Percentiles rank a stretch among this genome's conserved stretches.
phyloP scores from a whole-genome alignment of 2,888 invertebrate species.

The Meganola albula region DNA sequence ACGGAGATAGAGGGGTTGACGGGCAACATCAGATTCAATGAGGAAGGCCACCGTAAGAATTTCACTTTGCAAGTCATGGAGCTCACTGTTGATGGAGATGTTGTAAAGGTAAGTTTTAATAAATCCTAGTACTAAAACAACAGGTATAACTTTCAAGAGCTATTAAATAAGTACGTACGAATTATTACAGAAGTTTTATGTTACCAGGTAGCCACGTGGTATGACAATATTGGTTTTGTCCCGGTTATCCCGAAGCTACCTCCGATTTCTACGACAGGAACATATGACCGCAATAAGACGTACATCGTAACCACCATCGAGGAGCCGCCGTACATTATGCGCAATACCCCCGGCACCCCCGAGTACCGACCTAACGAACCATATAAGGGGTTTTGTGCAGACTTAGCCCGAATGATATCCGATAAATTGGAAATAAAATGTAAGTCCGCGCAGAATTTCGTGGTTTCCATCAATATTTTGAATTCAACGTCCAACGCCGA shows the following conservation, averaged over 20 bases:
- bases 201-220: slow-evolving; percentile 89
- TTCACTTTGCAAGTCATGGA: slow-evolving; percentile 93
- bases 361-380: slow-evolving; percentile 83
- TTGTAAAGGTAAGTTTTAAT: slow-evolving; percentile 82
- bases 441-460: slow-evolving; percentile 69
- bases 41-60: slow-evolving; percentile 89
- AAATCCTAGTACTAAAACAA: neutral
- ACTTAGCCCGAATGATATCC: slow-evolving; percentile 89
- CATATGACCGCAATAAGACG: slow-evolving; percentile 88
- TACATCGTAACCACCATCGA: slow-evolving; percentile 91
- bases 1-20: slow-evolving; percentile 93
- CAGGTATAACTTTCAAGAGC: neutral
- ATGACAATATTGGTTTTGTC: slow-evolving; percentile 85
- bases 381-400: slow-evolving; percentile 94
- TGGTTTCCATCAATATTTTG: slow-evolving; percentile 1
- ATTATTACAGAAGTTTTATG: neutral
- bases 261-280: slow-evolving; percentile 79
- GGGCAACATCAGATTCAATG: slow-evolving; percentile 91
- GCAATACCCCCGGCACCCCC: slow-evolving; percentile 81
- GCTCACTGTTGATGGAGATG: slow-evolving; percentile 91
- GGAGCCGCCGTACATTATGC: slow-evolving; percentile 92
- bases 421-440: slow-evolving; percentile 90
- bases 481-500: neutral
- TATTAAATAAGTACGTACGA: too few species aligned
- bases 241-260: slow-evolving; percentile 85